Percentiles rank a stretch among this genome's conserved stretches.
phyloP scores from a whole-genome alignment of 2,797 vertebrate genomes.

The Pterois miles region DNA sequence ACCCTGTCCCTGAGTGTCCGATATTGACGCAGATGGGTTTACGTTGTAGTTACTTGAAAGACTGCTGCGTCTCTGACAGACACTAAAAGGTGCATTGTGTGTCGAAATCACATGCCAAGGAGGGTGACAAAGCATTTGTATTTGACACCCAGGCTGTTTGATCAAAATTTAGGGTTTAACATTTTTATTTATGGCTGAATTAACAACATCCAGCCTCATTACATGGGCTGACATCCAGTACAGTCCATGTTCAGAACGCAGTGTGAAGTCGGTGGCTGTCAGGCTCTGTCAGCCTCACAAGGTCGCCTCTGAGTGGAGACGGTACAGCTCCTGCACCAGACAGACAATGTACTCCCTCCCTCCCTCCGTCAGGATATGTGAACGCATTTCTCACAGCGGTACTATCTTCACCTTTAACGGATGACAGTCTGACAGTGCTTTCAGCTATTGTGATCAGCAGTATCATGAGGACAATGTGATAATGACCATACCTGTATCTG shows the following conservation, averaged over 20 bases:
- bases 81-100: no score
- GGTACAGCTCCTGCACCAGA: slow-evolving; percentile 46
- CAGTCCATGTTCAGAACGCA: neutral
- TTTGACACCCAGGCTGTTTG: neutral
- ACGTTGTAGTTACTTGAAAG: no score
- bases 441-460: neutral
- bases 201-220: neutral
- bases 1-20: no score
- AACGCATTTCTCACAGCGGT: slow-evolving; percentile 13
- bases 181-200: neutral
- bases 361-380: neutral
- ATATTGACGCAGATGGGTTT: no score
- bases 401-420: slow-evolving; percentile 3
- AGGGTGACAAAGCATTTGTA: no score
- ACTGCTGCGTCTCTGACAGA: no score
- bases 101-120: no score
- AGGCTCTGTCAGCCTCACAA: slow-evolving; percentile 55
- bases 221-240: slow-evolving; percentile 15
- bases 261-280: slow-evolving; percentile 31
- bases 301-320: slow-evolving; percentile 53
- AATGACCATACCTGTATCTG: neutral
- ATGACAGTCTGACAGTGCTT: neutral
- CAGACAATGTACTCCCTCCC: slow-evolving; percentile 11
- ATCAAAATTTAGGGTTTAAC: neutral
- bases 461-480: neutral